A percentile compares a stretch with the other conserved stretches of the same genome.
Conservation (phyloP, 2,113 vertebrate species). For the Naja naja region DNA sequence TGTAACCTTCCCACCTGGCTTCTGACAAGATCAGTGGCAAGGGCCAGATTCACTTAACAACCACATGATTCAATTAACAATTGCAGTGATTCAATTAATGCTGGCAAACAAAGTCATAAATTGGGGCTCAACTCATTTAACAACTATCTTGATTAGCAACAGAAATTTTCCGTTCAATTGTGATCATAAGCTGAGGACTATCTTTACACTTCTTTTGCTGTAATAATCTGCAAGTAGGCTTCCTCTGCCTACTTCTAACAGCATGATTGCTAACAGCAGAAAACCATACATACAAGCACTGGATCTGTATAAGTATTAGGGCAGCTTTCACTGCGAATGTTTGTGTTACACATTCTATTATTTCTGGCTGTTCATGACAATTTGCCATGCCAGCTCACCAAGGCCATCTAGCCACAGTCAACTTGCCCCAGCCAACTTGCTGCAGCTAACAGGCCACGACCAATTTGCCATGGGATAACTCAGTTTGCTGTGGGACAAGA, state of each 20-base stretch:
- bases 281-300: neutral
- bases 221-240: neutral
- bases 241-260: neutral
- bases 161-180: neutral
- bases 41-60: neutral
- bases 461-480: neutral
- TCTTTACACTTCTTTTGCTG: neutral
- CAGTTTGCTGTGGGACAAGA: neutral
- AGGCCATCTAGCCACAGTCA: too few relatives aligned
- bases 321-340: neutral
- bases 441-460: neutral
- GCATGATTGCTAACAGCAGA: neutral
- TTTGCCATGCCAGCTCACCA: neutral
- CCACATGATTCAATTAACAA: neutral
- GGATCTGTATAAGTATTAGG: neutral
- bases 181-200: neutral
- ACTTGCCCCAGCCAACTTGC: neutral
- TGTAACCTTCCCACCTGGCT: neutral
- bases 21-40: neutral
- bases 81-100: neutral
- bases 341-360: neutral
- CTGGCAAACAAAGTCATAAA: neutral
- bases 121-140: neutral
- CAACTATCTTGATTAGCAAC: neutral
- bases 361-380: neutral